A percentile compares a stretch with the other conserved stretches of the same genome.
phyloP scores from a whole-genome alignment of 1,140 invertebrate species.

The Bombus turneri region DNA sequence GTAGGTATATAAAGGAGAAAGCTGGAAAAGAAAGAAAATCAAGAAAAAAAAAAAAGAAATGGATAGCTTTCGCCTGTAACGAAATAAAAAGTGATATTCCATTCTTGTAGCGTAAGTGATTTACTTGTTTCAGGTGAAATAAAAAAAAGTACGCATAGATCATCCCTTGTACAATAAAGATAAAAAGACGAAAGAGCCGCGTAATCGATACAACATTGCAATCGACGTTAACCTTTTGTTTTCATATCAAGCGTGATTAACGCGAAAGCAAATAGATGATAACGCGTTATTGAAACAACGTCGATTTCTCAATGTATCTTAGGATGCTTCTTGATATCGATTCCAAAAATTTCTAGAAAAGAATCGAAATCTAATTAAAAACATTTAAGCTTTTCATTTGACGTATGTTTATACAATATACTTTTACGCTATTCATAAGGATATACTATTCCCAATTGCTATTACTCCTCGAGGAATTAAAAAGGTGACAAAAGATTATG shows the following conservation, averaged over 20 bases:
- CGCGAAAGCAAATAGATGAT: slow-evolving; percentile 6
- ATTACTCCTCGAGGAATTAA: too few species aligned
- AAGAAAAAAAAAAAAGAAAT: neutral
- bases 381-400: too few species aligned
- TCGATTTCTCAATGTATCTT: neutral
- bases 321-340: neutral
- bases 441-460: neutral
- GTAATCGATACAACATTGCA: slow-evolving; percentile 19
- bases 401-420: too few species aligned
- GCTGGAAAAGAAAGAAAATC: neutral
- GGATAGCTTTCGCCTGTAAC: neutral
- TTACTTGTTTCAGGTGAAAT: neutral
- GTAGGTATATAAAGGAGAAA: neutral
- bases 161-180: neutral
- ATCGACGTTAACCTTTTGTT: slow-evolving; percentile 19
- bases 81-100: slow-evolving; percentile 3
- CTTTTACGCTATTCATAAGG: neutral
- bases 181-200: neutral
- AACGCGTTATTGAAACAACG: neutral
- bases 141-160: slow-evolving; percentile 1
- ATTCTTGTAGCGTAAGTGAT: slow-evolving; percentile 6
- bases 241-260: slow-evolving; percentile 11
- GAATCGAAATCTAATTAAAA: too few species aligned
- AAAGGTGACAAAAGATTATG: too few species aligned
- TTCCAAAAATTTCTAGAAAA: too few species aligned